Evolutionary conservation across 2,113 vertebrate genomes (phyloP).

Genomic region (Muntiacus reevesi): DNA sequence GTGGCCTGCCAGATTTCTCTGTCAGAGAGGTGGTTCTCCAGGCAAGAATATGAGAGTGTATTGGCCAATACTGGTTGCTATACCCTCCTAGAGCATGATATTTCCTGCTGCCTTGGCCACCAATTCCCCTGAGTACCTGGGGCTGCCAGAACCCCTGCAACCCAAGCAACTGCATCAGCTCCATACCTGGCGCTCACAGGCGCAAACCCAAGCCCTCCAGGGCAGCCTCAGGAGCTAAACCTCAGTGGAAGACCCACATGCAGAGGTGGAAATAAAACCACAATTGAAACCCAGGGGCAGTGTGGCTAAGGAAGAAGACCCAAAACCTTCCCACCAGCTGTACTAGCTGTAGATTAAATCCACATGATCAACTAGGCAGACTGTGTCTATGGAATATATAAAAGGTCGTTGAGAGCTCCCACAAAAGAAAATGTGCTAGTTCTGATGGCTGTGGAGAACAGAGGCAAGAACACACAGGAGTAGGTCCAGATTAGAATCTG

Average conservation of each 20-base stretch:
- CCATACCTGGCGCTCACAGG: background rate
- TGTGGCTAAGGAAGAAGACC: background rate
- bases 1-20: background rate
- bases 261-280: background rate
- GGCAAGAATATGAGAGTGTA: background rate
- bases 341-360: background rate
- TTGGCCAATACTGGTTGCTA: background rate
- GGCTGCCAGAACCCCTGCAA: background rate
- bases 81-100: background rate
- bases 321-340: background rate
- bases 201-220: background rate
- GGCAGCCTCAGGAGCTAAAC: background rate
- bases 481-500: background rate
- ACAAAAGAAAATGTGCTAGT: background rate
- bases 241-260: accelerated
- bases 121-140: background rate
- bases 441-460: background rate
- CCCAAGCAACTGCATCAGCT: background rate
- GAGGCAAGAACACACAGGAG: background rate
- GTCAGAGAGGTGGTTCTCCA: background rate
- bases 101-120: background rate
- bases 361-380: background rate
- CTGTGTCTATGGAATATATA: background rate
- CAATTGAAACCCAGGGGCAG: background rate
- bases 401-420: background rate